A percentile compares a stretch with the other conserved stretches of the same genome.
Conservation (phyloP, 2,797 vertebrate species). For the Spinus pinus region DNA sequence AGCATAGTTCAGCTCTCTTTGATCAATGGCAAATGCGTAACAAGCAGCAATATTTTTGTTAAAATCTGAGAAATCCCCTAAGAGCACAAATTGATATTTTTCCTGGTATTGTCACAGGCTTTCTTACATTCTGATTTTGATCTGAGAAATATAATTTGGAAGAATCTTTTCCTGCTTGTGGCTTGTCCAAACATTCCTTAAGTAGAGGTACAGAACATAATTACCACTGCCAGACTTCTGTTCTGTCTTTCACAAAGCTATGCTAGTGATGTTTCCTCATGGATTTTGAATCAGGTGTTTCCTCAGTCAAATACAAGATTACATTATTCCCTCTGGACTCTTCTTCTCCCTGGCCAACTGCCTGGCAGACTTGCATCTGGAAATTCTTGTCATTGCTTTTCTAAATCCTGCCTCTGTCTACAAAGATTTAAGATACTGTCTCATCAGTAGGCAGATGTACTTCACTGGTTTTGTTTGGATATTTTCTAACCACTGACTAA, state of each 20-base stretch:
- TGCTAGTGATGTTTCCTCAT: background rate
- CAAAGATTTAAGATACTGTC: background rate
- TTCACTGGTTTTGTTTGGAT: constrained; percentile 17
- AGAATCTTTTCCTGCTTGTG: background rate
- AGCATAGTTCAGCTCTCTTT: background rate
- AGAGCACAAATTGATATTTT: background rate
- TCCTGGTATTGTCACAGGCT: background rate
- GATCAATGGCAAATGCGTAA: background rate
- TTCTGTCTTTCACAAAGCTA: background rate
- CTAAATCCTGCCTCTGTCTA: constrained; percentile 39
- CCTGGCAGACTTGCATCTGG: background rate
- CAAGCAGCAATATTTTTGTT: background rate
- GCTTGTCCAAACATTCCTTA: background rate
- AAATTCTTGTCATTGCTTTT: constrained; percentile 44
- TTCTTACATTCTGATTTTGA: background rate
- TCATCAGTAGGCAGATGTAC: constrained; percentile 45
- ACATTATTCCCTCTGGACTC: background rate
- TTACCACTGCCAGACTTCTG: background rate
- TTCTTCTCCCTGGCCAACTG: background rate
- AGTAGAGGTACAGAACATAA: background rate
- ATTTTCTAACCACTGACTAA: constrained; percentile 43
- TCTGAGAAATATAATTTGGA: background rate
- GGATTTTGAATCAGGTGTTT: constrained; percentile 23
- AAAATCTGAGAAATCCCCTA: background rate
- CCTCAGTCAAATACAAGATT: background rate